These are phyloP conservation scores for Caenorhabditis panamensis DNA, from an alignment of 2,888 invertebrate genomes.

Conservation along the genomic window DNA sequence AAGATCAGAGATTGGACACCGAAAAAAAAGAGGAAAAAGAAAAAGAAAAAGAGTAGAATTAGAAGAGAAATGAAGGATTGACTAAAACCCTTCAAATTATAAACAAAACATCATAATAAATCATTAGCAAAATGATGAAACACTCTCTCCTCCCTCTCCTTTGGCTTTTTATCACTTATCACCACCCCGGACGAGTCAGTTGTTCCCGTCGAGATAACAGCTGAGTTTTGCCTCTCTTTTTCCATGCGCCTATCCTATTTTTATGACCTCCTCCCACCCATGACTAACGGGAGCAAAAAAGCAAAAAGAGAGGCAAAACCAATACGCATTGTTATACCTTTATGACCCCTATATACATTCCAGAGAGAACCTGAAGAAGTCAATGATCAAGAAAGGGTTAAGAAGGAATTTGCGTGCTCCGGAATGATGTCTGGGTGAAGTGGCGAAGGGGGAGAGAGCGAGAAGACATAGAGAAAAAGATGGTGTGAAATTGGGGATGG, in stretches of 20 bases:
- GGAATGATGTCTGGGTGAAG: conserved; percentile 12
- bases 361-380: neutral
- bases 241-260: neutral
- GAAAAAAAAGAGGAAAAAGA: neutral
- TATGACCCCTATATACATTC: neutral
- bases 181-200: conserved; percentile 18
- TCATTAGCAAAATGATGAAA: conserved; percentile 35
- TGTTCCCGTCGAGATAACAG: conserved; percentile 33
- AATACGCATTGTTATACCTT: conserved; percentile 1
- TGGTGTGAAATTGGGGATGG: conserved; percentile 46
- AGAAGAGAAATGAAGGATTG: neutral
- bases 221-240: conserved; percentile 5
- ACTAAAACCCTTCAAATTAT: neutral
- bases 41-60: neutral
- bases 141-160: neutral
- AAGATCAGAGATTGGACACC: conserved; percentile 45
- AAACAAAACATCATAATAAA: conserved; percentile 48
- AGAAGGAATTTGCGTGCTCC: neutral
- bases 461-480: conserved; percentile 15
- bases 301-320: neutral
- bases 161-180: conserved; percentile 6
- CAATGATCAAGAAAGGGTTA: conserved; percentile 18
- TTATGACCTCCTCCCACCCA: conserved; percentile 21
- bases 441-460: conserved; percentile 11
- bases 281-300: conserved; percentile 23